Base-by-base conservation (phyloP, 1,140 invertebrate genomes). In the Trichomalopsis sarcophagae region DNA sequence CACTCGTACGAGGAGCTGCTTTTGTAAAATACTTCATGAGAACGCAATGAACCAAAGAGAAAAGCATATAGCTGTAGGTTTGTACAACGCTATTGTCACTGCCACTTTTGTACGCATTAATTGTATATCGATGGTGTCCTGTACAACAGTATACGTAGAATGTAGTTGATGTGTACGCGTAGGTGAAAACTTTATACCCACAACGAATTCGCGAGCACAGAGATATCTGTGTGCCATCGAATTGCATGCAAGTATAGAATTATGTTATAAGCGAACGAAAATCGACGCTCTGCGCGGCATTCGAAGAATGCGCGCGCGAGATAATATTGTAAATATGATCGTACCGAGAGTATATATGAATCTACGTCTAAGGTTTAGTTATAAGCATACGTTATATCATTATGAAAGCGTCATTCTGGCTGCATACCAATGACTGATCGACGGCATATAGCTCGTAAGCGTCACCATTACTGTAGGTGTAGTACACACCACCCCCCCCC, bases 11-110 rank as follows among this genome's bases (percentile, higher is more conserved):
- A 50, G 2, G 47, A 17, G 47, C 47, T 79, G 77, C 69, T 84
- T 50, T 80, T 84, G 83, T 73, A 81, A 68, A 85, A 81, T 68
- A 85, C 23, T 68, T 55, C 30, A 73, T 36, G 47, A 36, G 33
- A 85, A 33, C 73, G 78, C 73, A 81, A 81, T 85, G 36, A 81
- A 85, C 84, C 84, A 85, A 85, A 85, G 84, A 85, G 84, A 81
- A 81, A 68, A 23, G 62, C 50, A 17, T 50, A 27, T 55, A 79
- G 47, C 11, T 2, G 55, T 62, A 62, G 55, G 17, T 62, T 62
- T 62, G 55, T 62, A 62, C 40, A 10, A 10, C 40, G 40, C 40
- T 44, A 44, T 44, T 44, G 10, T 44, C 40, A 44, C 40, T 44
- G 40, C 40, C 40, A 44, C 40, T 10, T 36, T 44, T 44, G 40